Conservation (phyloP, 2,113 vertebrate genomes). For the Euleptes europaea region DNA sequence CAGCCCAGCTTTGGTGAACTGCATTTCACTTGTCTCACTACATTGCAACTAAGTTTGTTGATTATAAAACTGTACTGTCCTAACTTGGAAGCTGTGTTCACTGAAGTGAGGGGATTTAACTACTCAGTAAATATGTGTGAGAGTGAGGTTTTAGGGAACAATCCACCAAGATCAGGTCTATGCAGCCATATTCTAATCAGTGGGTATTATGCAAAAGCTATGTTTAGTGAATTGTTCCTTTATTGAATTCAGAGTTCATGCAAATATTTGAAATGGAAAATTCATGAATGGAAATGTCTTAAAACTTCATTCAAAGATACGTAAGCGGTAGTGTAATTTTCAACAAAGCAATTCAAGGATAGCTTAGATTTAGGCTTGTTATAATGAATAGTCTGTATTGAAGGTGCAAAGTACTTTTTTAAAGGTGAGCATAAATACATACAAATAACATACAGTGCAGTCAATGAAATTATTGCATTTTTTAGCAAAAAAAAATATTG, state of each 20-base stretch:
- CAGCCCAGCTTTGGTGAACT: too few species aligned
- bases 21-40: too few species aligned
- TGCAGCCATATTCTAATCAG: neutral
- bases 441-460: too few species aligned
- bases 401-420: neutral
- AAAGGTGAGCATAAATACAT: too few species aligned
- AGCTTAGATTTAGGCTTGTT: neutral
- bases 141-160: neutral
- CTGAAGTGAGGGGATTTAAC: neutral
- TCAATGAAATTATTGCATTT: too few species aligned
- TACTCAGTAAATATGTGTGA: neutral
- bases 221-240: neutral
- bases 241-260: too few species aligned
- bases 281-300: neutral
- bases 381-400: neutral
- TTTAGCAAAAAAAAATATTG: neutral
- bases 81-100: neutral
- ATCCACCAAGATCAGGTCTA: neutral
- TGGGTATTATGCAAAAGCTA: neutral
- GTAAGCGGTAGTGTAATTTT: neutral
- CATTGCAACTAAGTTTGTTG: too few species aligned
- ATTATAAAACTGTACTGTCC: neutral
- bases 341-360: neutral
- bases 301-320: neutral
- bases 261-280: neutral